Base-by-base conservation (phyloP, 2,797 vertebrate species). In the Pachyuromys duprasi region DNA sequence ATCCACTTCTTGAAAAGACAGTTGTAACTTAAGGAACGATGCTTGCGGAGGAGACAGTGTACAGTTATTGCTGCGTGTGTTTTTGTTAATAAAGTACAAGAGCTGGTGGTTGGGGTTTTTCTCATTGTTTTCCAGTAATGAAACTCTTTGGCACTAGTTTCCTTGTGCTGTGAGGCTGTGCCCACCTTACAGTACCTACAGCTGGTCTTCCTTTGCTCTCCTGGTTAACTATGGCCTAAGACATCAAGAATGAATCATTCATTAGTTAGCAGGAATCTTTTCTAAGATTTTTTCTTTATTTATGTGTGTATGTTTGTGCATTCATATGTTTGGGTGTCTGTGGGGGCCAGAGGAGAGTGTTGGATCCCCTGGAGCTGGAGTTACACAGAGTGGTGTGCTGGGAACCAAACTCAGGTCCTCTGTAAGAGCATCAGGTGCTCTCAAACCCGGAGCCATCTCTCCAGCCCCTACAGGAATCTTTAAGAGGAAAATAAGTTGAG, bases 1-100 rank as follows among this genome's bases (percentile, higher is more conserved):
- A 78, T 24, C 45, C 2, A 79, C 33, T 24, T 53, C 55, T 93
- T 0, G 63, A 79, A 82, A 78, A 60, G n/a, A 31, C 67, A 76
- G 63, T 70, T 65, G n/a, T 74, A 84, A 88, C 92, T 94, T 92
- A 86, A 80, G 79, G 33, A 18, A 83, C 91, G 95, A 31, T 3
- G 0, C 36, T 39, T 78, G 28, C 33, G 70, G 57, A 83, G 79
- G 57, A 86, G 67, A 74, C 95, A 93, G 65, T 33, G 49, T 55
- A 14, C 36, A 78, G 36, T 70, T 91, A 57, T 18, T 33, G 3
- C 57, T 28, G 11, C 45, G 11, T 93, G 84, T 49, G 53, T 90
- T 88, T 88, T 91, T 97, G 78, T 92, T 96, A 95, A 93, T 96
- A 94, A 97, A 88, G 55, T 86, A 60, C 0, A n/a, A 72, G 79